These are phyloP conservation scores for Athene noctua DNA, from an alignment of 2,113 vertebrate genomes.

Conservation along the genomic window DNA sequence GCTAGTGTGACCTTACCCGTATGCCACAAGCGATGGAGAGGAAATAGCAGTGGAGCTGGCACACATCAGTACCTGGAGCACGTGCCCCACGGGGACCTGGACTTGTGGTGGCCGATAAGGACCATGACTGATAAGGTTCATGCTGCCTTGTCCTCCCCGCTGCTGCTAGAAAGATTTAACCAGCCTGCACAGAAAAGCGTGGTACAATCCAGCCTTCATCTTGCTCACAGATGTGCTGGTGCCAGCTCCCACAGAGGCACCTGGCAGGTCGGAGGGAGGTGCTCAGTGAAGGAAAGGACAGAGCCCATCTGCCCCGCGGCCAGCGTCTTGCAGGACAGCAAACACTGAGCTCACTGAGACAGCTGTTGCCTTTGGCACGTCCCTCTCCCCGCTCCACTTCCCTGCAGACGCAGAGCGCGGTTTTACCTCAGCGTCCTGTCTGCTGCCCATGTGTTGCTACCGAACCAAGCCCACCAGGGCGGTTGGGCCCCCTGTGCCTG, in stretches of 20 bases:
- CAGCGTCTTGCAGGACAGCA: background rate
- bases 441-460: background rate
- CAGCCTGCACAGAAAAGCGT: accelerated
- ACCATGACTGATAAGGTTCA: background rate
- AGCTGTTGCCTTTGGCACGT: background rate
- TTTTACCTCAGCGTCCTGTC: accelerated
- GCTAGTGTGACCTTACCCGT: background rate
- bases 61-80: background rate
- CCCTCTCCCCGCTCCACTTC: background rate
- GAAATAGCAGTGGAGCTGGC: background rate
- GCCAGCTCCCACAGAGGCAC: background rate
- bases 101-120: background rate
- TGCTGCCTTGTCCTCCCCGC: background rate
- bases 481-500: accelerated
- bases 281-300: background rate
- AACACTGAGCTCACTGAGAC: background rate
- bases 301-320: background rate
- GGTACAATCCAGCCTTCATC: background rate
- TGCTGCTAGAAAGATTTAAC: background rate
- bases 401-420: accelerated
- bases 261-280: background rate
- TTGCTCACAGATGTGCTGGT: background rate
- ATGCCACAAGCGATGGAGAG: accelerated
- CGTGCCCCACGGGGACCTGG: accelerated
- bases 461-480: accelerated